Evolutionary conservation across 2,797 vertebrate genomes (phyloP), one percentile per base, ranked within the genome.

Genomic region (Vespertilio murinus): DNA sequence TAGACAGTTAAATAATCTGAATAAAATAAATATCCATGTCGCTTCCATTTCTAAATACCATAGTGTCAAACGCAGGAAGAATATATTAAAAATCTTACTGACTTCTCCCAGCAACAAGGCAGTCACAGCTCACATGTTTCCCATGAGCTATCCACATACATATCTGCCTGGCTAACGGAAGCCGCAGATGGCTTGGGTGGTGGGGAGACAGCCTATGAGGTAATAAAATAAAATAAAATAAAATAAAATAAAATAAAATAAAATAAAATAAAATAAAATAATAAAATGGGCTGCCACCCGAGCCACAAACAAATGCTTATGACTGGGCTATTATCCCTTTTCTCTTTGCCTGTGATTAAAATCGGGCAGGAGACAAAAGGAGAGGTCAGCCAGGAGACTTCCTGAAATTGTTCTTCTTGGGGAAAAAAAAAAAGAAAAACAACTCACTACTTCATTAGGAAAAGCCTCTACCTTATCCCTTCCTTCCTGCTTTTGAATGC

Each of bases 241-340:
- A n/a, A 42, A 81, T 40, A 12, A 61, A 80, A 95, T 11, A 95
- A 35, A 40, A 73, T 94, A 35, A 52, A 80, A n/a, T n/a, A n/a
- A n/a, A 42, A 81, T 40, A 12, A 61, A 80, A 95, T 11, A 95
- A 35, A 40, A 73, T 94, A 35, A 52, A 80, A n/a, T n/a, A n/a
- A n/a, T n/a, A n/a, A n/a, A n/a, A n/a, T n/a, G n/a, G 93, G 18
- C 35, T 25, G 3, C 47, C 22, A 22, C 12, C 16, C 40, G 38
- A 73, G 16, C 20, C 28, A 6, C 35, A 67, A 35, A 20, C 3
- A 16, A 67, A 22, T 35, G 35, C 28, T 52, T 61, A 45, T 47
- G 42, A 54, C 5, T 64, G 35, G 9, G 6, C 0, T 82, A 17
- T 64, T 17, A 25, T 33, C 13, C 13, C 1, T 3, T 71, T 56